A percentile compares a stretch with the other conserved stretches of the same genome.
Evolutionary conservation across 2,113 vertebrate species (phyloP).

Genomic region (Gadus macrocephalus): DNA sequence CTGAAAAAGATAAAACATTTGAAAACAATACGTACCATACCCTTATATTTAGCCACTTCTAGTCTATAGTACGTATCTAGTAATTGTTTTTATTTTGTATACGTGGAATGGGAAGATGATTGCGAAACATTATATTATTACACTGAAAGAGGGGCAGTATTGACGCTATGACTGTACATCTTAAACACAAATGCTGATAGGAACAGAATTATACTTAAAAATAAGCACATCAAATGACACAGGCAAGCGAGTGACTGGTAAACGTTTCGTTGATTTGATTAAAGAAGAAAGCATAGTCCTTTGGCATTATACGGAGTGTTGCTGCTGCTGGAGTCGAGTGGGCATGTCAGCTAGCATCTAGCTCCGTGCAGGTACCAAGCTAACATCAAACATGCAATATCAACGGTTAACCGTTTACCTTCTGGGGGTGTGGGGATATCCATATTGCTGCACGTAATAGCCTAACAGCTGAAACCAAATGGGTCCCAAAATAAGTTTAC

Average conservation of each 20-base stretch:
- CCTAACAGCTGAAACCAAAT: too few species aligned
- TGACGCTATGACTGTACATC: too few species aligned
- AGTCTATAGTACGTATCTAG: too few species aligned
- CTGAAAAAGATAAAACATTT: too few species aligned
- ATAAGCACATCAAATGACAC: neutral
- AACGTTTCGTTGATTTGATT: neutral
- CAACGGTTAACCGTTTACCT: constrained; percentile 50
- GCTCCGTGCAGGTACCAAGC: neutral
- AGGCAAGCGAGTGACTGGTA: neutral
- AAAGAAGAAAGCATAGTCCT: neutral
- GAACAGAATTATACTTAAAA: neutral
- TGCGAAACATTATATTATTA: too few species aligned
- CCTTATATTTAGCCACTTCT: too few species aligned
- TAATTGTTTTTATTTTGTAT: too few species aligned
- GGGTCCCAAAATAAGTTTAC: too few species aligned
- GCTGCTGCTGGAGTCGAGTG: neutral
- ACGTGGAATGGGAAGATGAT: too few species aligned
- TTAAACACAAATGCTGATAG: neutral
- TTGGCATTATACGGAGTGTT: too few species aligned
- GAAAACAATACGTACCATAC: too few species aligned
- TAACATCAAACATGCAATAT: constrained; percentile 18
- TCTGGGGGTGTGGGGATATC: constrained; percentile 67
- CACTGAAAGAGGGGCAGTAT: too few species aligned
- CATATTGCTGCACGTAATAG: constrained; percentile 41
- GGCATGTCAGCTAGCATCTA: neutral